A percentile compares a stretch with the other conserved stretches of the same genome.
Evolutionary conservation across 2,797 vertebrate genomes (phyloP).

Genomic region (Mormyrus proboscirostris): DNA sequence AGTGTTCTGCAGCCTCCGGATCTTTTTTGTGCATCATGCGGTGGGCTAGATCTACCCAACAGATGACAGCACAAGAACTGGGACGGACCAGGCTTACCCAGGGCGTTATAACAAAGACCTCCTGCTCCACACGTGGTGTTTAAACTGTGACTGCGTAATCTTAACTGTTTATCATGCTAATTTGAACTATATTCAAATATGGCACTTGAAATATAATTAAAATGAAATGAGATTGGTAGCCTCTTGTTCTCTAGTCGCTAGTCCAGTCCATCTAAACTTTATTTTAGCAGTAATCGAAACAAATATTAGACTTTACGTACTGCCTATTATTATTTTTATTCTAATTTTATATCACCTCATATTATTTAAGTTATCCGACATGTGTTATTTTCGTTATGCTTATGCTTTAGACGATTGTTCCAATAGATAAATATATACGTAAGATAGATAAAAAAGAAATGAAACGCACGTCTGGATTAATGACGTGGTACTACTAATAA

Average conservation of each 20-base stretch:
- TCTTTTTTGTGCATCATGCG: constrained; percentile 36
- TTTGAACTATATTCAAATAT: constrained; percentile 11
- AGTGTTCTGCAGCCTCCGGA: constrained; percentile 49
- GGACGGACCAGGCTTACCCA: neutral
- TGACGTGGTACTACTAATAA: neutral
- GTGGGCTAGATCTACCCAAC: constrained; percentile 41
- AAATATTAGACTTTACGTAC: neutral
- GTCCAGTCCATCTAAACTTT: neutral
- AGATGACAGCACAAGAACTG: constrained; percentile 6
- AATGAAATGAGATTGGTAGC: neutral
- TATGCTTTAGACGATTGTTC: neutral
- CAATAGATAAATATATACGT: neutral
- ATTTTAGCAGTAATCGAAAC: neutral
- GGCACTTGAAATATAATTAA: constrained; percentile 10
- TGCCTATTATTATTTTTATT: neutral
- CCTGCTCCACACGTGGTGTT: constrained; percentile 14
- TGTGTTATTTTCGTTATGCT: neutral
- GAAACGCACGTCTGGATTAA: neutral
- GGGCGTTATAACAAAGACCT: neutral
- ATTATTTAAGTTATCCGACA: neutral
- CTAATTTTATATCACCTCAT: neutral
- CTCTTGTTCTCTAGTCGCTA: neutral
- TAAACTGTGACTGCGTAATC: constrained; percentile 10
- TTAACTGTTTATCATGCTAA: constrained; percentile 17
- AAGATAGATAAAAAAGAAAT: neutral